These are phyloP conservation scores for Pentalonia nigronervosa DNA, from an alignment of 1,140 invertebrate genomes.

Conservation along the genomic window DNA sequence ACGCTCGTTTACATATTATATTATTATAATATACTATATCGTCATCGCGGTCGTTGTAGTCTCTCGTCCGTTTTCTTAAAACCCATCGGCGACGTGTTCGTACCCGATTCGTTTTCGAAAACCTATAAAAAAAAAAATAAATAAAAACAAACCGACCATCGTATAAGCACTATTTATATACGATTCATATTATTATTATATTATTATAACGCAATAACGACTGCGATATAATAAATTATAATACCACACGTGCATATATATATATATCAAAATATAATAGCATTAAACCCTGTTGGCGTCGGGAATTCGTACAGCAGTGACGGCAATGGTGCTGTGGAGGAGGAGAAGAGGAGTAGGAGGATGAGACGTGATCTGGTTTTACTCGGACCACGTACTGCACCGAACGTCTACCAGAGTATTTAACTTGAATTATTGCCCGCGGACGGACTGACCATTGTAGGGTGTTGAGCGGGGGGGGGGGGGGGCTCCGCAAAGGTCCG, in stretches of 20 bases:
- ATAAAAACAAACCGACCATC: background rate
- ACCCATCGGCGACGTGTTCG: background rate
- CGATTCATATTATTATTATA: background rate
- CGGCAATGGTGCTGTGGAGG: too few relatives aligned
- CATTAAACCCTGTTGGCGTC: slow-evolving; percentile 4
- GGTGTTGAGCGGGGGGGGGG: too few relatives aligned
- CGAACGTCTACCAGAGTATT: background rate
- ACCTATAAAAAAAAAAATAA: too few relatives aligned
- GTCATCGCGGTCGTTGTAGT: background rate
- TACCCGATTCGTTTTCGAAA: background rate
- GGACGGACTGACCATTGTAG: background rate
- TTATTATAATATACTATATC: background rate
- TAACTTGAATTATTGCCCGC: slow-evolving; percentile 49
- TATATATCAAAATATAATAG: background rate
- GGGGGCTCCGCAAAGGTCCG: background rate
- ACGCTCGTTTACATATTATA: background rate
- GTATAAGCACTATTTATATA: background rate
- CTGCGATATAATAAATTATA: background rate
- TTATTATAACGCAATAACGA: background rate
- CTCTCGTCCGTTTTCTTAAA: background rate
- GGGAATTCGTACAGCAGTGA: background rate
- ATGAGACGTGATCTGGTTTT: slow-evolving; percentile 37
- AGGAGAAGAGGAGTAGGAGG: background rate
- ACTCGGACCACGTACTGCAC: background rate
- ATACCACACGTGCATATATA: background rate